These are phyloP conservation scores for Rhinichthys klamathensis DNA, from an alignment of 2,113 vertebrate species.

Conservation along the genomic window DNA sequence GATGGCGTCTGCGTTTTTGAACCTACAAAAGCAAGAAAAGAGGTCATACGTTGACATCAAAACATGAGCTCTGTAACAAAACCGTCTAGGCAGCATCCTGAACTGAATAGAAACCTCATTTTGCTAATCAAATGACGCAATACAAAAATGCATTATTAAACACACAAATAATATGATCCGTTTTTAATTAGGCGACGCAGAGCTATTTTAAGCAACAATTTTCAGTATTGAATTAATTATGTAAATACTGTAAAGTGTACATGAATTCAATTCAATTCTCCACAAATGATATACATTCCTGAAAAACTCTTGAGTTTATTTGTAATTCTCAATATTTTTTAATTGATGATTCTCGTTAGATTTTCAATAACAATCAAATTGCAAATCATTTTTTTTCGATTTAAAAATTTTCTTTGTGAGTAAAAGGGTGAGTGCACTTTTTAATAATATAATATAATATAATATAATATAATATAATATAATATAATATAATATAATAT, in stretches of 20 bases:
- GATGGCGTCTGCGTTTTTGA: conserved; percentile 97
- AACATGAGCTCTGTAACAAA: neutral
- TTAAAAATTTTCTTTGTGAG: neutral
- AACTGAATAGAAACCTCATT: neutral
- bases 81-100: neutral
- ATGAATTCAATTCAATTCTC: too few relatives aligned
- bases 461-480: neutral
- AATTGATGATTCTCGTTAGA: neutral
- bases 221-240: too few relatives aligned
- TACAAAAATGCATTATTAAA: neutral
- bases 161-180: neutral
- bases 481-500: neutral
- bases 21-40: conserved; percentile 72
- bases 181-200: neutral
- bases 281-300: too few relatives aligned
- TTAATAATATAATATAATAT: neutral
- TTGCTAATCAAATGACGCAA: neutral
- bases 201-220: too few relatives aligned
- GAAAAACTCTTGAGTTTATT: neutral
- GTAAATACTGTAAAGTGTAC: too few relatives aligned
- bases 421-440: neutral
- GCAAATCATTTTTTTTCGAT: too few relatives aligned
- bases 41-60: neutral
- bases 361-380: neutral
- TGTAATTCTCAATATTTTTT: neutral